phyloP scores from a whole-genome alignment of 2,888 invertebrate species.

The Spisula subtruncata region DNA sequence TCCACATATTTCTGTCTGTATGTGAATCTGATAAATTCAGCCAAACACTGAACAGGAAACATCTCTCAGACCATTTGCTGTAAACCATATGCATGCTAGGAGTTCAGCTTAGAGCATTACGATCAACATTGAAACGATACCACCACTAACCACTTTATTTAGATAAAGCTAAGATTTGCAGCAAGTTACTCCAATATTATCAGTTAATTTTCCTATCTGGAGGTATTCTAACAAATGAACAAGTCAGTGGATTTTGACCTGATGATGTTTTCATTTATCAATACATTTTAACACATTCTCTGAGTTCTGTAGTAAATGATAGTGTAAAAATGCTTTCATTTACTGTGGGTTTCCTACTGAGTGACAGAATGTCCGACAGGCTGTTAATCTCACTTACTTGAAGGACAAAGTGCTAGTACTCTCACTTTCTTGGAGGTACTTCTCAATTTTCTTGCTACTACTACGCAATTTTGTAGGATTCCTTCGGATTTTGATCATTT shows the following conservation, averaged over 20 bases:
- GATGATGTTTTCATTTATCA: background rate
- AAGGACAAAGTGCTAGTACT: too few relatives aligned
- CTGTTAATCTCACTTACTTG: too few relatives aligned
- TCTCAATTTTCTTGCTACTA: too few relatives aligned
- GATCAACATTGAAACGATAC: too few relatives aligned
- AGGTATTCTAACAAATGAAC: background rate
- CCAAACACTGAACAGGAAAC: background rate
- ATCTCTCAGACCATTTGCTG: background rate
- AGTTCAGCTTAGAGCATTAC: too few relatives aligned
- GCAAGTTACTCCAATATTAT: background rate
- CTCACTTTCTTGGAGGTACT: too few relatives aligned
- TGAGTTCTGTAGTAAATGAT: background rate
- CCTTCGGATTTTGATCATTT: too few relatives aligned
- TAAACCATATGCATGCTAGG: background rate
- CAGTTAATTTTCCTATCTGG: background rate
- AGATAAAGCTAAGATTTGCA: background rate
- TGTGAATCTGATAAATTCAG: background rate
- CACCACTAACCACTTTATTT: too few relatives aligned
- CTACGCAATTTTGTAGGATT: too few relatives aligned
- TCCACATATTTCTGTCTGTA: background rate
- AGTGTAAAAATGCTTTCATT: too few relatives aligned
- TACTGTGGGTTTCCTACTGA: too few relatives aligned
- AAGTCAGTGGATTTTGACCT: background rate
- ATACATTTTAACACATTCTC: slow-evolving; percentile 1
- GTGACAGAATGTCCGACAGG: too few relatives aligned